These are phyloP conservation scores for Armadillidium nasatum DNA, from an alignment of 1,140 invertebrate species.

Conservation along the genomic window DNA sequence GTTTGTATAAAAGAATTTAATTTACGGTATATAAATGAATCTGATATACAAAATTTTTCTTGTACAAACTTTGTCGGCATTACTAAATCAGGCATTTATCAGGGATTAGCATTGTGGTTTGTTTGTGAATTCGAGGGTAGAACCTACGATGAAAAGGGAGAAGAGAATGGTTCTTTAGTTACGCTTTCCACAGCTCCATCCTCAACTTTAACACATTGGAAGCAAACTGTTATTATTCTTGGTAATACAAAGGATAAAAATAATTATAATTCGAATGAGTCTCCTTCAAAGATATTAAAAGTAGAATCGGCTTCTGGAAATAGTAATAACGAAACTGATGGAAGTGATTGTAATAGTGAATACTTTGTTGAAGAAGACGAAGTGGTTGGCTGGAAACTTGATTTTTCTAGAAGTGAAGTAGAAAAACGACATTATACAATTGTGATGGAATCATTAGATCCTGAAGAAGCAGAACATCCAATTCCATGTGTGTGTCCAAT, in stretches of 20 bases:
- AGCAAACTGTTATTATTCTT: slow-evolving; percentile 77
- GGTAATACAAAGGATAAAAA: slow-evolving; percentile 32
- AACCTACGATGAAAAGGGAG: slow-evolving; percentile 35
- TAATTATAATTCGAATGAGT: neutral
- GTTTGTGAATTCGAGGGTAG: slow-evolving; percentile 48
- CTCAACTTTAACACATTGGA: slow-evolving; percentile 85
- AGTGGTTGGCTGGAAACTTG: slow-evolving; percentile 64
- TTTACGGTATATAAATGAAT: slow-evolving; percentile 45
- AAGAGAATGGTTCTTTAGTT: slow-evolving; percentile 43
- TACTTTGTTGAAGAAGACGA: slow-evolving; percentile 53
- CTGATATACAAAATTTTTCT: slow-evolving; percentile 47
- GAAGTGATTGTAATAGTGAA: slow-evolving; percentile 24
- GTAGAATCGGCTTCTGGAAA: neutral
- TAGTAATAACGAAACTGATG: neutral
- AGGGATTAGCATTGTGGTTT: slow-evolving; percentile 62
- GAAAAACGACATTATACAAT: slow-evolving; percentile 61
- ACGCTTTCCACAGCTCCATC: slow-evolving; percentile 69
- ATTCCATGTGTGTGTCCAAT: slow-evolving; percentile 68
- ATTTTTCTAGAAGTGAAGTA: slow-evolving; percentile 54
- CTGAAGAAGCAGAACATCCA: slow-evolving; percentile 65
- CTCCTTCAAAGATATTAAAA: neutral
- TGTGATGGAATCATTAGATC: slow-evolving; percentile 64
- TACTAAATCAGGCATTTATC: slow-evolving; percentile 59
- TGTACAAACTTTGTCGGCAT: slow-evolving; percentile 50
- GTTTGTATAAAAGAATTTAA: slow-evolving; percentile 49